These are phyloP conservation scores for Geophilus truncorum DNA, from an alignment of 2,888 invertebrate genomes.

Conservation along the genomic window DNA sequence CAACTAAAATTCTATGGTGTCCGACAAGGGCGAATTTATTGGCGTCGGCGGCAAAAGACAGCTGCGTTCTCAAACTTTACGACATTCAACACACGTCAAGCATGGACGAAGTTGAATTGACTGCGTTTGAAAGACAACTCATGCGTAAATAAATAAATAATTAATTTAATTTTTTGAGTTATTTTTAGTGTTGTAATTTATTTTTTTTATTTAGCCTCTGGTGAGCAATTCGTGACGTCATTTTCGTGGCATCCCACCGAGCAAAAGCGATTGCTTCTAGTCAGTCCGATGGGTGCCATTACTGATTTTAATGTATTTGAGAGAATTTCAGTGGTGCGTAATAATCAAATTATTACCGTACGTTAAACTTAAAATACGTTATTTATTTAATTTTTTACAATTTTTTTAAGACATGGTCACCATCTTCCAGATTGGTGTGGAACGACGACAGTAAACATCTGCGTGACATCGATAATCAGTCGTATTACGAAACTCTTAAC, in stretches of 20 bases:
- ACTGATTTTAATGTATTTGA: slow-evolving; percentile 73
- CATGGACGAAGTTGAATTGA: slow-evolving; percentile 66
- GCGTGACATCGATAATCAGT: slow-evolving; percentile 56
- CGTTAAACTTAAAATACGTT: not conserved
- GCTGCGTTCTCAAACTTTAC: slow-evolving; percentile 68
- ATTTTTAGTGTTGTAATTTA: no score
- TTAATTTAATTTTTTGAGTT: no score
- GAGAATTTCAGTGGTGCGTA: slow-evolving; percentile 66
- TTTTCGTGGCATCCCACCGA: slow-evolving; percentile 84
- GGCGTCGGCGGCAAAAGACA: slow-evolving; percentile 75
- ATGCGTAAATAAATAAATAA: slow-evolving; percentile 29
- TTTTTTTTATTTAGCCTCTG: no score
- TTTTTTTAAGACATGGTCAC: slow-evolving; percentile 66
- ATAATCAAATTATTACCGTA: not conserved
- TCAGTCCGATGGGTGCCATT: slow-evolving; percentile 54
- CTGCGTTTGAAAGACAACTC: slow-evolving; percentile 64
- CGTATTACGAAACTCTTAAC: slow-evolving; percentile 55
- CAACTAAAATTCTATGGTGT: slow-evolving; percentile 78
- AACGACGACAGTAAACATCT: slow-evolving; percentile 64
- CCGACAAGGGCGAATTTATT: slow-evolving; percentile 75
- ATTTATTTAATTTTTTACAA: slow-evolving; percentile 30
- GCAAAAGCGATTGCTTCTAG: slow-evolving; percentile 64
- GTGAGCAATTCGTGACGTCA: slow-evolving; percentile 56
- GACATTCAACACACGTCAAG: slow-evolving; percentile 72
- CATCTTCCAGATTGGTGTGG: slow-evolving; percentile 67